phyloP scores from a whole-genome alignment of 2,888 invertebrate genomes.

The Syrphus vitripennis region DNA sequence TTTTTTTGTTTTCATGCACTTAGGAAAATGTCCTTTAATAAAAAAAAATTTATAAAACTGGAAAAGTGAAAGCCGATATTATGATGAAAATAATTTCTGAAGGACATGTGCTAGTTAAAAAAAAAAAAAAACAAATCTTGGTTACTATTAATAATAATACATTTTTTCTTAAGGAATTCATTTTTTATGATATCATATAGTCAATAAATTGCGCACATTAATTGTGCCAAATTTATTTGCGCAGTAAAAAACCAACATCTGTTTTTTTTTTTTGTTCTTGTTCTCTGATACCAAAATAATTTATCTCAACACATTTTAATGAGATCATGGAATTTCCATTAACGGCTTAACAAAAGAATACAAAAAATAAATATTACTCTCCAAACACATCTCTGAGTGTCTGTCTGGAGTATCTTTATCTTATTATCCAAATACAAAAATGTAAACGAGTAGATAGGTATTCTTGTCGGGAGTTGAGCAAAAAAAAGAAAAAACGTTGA shows the following conservation, averaged over 20 bases:
- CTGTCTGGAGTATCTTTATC: conserved; percentile 3
- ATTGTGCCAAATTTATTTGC: conserved; percentile 21
- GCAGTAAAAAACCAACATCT: conserved; percentile 34
- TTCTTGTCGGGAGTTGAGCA: background rate
- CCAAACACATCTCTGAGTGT: background rate
- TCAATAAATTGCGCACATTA: conserved; percentile 38
- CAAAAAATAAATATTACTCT: conserved; percentile 16
- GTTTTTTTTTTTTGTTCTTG: background rate
- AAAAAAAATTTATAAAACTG: background rate
- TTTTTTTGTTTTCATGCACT: background rate
- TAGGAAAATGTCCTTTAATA: background rate
- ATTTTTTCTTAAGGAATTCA: background rate
- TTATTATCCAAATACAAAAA: conserved; percentile 9
- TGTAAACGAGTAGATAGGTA: background rate
- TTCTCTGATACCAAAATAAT: background rate
- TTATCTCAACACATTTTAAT: conserved; percentile 48
- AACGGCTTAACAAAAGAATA: conserved; percentile 13
- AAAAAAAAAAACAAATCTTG: background rate
- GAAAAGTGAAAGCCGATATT: background rate
- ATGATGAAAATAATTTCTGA: conserved; percentile 28
- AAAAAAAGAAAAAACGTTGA: too few relatives aligned
- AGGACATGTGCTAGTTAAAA: conserved; percentile 46
- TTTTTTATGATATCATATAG: conserved; percentile 45
- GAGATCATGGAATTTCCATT: conserved; percentile 59
- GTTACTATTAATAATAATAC: background rate